Base-by-base conservation (phyloP, 1,140 invertebrate species). In the Carposina sasakii region DNA sequence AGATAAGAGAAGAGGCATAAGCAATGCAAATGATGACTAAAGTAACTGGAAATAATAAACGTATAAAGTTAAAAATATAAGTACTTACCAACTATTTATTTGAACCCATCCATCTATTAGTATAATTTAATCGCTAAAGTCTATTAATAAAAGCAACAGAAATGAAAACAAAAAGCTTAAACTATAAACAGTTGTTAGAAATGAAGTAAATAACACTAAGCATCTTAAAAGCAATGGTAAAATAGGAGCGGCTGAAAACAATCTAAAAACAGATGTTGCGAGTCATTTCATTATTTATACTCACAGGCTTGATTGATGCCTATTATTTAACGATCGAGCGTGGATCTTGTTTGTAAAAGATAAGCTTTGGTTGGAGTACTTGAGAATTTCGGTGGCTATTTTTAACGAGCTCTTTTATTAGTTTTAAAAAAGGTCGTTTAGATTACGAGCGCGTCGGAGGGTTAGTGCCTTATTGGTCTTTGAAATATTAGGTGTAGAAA, bases 361-460 rank as follows among this genome's bases (percentile, higher is more conserved):
- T 75, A 73, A 71, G 62, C 51, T 57, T 26, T 48, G 45, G 26
- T 46, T 59, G 31, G 44, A 55, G 36, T 69, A 75, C 76, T 81
- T 63, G 72, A 79, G 62, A 68, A 67, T 69, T 79, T 81, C 76
- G 71, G 79, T 76, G 75, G 79, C 76, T 84, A 84, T 84, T 84
- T 84, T 74, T 67, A 81, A 81, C 75, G 75, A 75, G 63, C 59
- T 69, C 62, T 81, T 81, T 83, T 83, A 81, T 77, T 81, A 81
- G 76, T 76, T 81, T 76, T 81, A 77, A 79, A 83, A 78, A 77
- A 75, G 77, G 70, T 75, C 70, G 79, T 81, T 83, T 76, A 83
- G 79, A 83, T 83, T 83, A 81, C 64, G 67, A 37, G 53, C 28
- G 59, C 60, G 66, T 74, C 67, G 56, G 68, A 70, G 66, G 71